A percentile compares a stretch with the other conserved stretches of the same genome.
phyloP scores from a whole-genome alignment of 2,888 invertebrate genomes.

The Dione vanillae region DNA sequence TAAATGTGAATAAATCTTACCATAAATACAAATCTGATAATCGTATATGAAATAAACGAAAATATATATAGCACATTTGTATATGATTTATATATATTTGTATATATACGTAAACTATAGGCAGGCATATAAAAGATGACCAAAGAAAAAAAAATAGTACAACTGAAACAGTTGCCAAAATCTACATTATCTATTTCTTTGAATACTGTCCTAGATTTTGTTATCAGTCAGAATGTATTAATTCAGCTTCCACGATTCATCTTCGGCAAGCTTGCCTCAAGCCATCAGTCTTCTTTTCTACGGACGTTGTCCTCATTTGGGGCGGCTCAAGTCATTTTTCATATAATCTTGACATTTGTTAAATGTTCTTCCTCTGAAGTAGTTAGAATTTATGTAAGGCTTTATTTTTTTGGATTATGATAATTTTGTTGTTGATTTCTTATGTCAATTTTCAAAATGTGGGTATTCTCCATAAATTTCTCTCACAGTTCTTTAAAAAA shows the following conservation, averaged over 20 bases:
- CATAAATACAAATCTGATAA: no score
- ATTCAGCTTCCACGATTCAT: slow-evolving; percentile 26
- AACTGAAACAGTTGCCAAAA: not conserved
- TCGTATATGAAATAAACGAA: no score
- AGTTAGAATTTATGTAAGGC: not conserved
- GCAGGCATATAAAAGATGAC: no score
- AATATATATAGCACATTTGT: no score
- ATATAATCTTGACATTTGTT: slow-evolving; percentile 23
- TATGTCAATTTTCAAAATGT: no score
- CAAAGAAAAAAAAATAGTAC: not conserved
- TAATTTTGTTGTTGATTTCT: not conserved
- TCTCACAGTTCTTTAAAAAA: not conserved
- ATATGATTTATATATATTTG: no score
- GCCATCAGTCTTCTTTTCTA: slow-evolving; percentile 18
- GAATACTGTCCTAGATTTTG: not conserved
- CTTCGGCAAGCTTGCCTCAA: slow-evolving; percentile 14
- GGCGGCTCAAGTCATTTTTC: slow-evolving; percentile 25
- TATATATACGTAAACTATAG: no score
- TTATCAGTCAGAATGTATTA: slow-evolving; percentile 1
- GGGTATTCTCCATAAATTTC: not conserved
- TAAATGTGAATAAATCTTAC: no score
- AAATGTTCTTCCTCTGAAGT: slow-evolving; percentile 1
- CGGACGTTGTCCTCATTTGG: slow-evolving; percentile 23
- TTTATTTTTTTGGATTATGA: not conserved
- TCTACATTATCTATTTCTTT: not conserved